A percentile compares a stretch with the other conserved stretches of the same genome.
These are phyloP conservation scores for Pharmacophagus antenor DNA, from an alignment of 2,888 invertebrate species.

Conservation along the genomic window DNA sequence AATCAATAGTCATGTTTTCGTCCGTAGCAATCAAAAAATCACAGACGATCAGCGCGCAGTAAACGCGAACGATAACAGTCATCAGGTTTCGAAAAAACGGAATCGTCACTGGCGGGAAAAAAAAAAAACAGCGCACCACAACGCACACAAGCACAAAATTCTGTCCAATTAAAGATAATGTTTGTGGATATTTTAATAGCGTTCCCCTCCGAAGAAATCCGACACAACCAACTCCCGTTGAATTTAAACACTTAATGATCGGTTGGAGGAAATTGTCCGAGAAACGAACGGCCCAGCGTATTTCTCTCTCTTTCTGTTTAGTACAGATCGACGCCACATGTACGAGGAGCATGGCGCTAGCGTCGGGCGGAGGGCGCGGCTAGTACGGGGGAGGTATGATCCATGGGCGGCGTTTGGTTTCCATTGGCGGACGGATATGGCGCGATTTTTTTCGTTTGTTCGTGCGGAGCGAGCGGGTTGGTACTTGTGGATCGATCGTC, in stretches of 20 bases:
- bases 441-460: conserved; percentile 72
- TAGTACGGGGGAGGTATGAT: conserved; percentile 52
- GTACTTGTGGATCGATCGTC: conserved; percentile 72
- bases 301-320: conserved; percentile 67
- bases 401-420: conserved; percentile 46
- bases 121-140: conserved; percentile 59
- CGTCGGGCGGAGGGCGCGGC: conserved; percentile 52
- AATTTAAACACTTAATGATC: conserved; percentile 81
- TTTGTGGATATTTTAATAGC: conserved; percentile 81
- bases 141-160: conserved; percentile 78
- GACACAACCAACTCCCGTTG: conserved; percentile 81
- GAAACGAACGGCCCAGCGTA: conserved; percentile 73
- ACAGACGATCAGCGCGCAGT: conserved; percentile 64
- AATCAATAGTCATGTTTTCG: conserved; percentile 38
- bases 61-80: conserved; percentile 74
- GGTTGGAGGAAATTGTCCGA: conserved; percentile 81
- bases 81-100: conserved; percentile 73
- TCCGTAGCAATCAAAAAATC: conserved; percentile 43
- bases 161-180: conserved; percentile 81
- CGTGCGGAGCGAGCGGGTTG: conserved; percentile 71
- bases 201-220: conserved; percentile 78
- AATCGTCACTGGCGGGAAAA: conserved; percentile 60
- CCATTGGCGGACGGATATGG: conserved; percentile 58
- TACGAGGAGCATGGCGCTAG: conserved; percentile 66
- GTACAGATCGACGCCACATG: conserved; percentile 61